Evolutionary conservation across 2,113 vertebrate genomes (phyloP), one percentile per base, ranked within the genome.

Genomic region (Gambusia affinis): DNA sequence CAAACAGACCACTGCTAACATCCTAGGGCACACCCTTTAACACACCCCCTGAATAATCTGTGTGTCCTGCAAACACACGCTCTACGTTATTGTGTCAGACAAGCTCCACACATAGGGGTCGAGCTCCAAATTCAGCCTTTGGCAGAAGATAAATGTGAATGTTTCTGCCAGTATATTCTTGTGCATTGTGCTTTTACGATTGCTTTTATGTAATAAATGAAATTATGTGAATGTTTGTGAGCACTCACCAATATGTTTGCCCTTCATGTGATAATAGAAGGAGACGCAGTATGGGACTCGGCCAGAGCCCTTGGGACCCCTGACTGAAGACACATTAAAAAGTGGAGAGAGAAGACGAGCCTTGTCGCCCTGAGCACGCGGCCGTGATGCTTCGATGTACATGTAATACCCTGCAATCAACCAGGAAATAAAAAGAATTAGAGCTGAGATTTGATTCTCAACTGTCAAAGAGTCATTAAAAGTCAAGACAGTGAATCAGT

Each of bases 261-360:
- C 98, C 0, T 97, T 98, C 98, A 99, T 99, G 92, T 99, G 97
- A 92, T 99, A 99, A 94, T 96, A 99, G 94, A 98, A 99, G 75
- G 97, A 97, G 88, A 99, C 93, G 7, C 98, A 99, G 93, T 98
- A 99, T 15, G 96, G 96, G 76, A 96, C 94, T 31, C 97, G 96
- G 86, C 94, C 95, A n/a, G 95, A 95, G 2, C 91, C 92, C 27
- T 92, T 90, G 44, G 94, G 93, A 12, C 93, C 91, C 19, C 73
- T 93, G 63, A 83, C 83, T 75, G 95, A 92, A 1, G 96, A 96
- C 73, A 96, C 95, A 1, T 99, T 99, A 92, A 97, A 99, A 78
- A 98, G 93, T 1, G 98, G 98, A 62, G 97, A 99, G 84, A 99
- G 94, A 67, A 99, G 91, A 29, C 97, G 94, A 1, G 98, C 97